These are phyloP conservation scores for Austrofundulus limnaeus DNA, from an alignment of 2,113 vertebrate species.

Conservation along the genomic window DNA sequence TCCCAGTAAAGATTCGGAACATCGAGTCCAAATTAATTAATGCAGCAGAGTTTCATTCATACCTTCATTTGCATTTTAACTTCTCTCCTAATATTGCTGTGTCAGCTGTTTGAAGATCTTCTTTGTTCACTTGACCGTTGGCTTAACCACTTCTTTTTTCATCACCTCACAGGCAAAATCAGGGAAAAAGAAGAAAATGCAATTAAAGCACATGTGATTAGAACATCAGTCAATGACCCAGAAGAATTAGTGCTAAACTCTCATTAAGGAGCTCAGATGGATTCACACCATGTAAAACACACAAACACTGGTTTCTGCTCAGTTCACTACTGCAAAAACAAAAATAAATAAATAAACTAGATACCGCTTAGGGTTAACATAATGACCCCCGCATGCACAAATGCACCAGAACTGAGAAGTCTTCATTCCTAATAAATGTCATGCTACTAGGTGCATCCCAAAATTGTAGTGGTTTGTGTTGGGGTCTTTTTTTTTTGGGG, in stretches of 20 bases:
- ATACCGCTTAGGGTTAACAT: no score
- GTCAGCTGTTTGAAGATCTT: constrained; percentile 30
- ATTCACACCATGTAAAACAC: background rate
- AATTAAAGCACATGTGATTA: constrained; percentile 37
- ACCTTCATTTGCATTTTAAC: constrained; percentile 52
- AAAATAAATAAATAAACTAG: no score
- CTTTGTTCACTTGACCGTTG: constrained; percentile 23
- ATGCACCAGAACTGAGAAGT: no score
- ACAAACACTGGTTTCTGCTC: background rate
- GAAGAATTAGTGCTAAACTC: constrained; percentile 17
- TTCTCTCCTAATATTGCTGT: constrained; percentile 28
- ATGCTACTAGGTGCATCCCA: no score
- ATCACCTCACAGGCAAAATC: constrained; percentile 4
- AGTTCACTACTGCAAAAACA: background rate
- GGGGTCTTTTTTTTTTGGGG: no score
- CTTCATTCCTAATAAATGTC: no score
- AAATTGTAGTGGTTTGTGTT: no score
- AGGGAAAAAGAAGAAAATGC: constrained; percentile 12
- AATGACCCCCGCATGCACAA: no score
- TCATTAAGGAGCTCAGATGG: constrained; percentile 27
- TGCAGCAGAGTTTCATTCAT: constrained; percentile 40
- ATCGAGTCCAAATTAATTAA: constrained; percentile 60
- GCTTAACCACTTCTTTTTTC: constrained; percentile 23
- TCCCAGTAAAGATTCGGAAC: constrained; percentile 49
- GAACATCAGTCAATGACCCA: constrained; percentile 28